phyloP scores from a whole-genome alignment of 1,140 invertebrate species.

The Pentalonia nigronervosa region DNA sequence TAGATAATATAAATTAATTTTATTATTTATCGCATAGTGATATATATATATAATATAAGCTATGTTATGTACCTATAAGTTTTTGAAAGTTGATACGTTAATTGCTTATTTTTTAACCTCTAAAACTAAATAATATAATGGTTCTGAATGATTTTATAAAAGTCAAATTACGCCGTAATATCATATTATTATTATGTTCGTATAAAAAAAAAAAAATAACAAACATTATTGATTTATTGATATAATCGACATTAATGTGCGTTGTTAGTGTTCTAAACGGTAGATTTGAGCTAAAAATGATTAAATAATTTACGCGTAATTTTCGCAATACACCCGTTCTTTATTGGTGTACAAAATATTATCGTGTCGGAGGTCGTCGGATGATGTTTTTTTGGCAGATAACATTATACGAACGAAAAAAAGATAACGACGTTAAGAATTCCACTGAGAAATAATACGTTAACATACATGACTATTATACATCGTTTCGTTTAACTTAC shows the following conservation, averaged over 20 bases:
- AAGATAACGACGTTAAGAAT: background rate
- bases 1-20: background rate
- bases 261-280: background rate
- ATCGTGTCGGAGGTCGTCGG: background rate
- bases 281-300: background rate
- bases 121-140: background rate
- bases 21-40: background rate
- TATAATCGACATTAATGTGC: background rate
- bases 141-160: background rate
- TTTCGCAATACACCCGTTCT: background rate
- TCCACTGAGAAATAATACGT: background rate
- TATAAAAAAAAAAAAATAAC: background rate
- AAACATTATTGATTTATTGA: background rate
- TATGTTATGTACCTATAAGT: background rate
- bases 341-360: background rate
- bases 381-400: background rate
- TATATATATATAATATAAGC: too few species aligned
- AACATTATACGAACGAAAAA: background rate
- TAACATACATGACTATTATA: background rate
- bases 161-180: background rate
- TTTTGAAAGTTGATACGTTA: background rate
- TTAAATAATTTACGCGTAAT: background rate
- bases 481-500: background rate
- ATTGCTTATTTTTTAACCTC: constrained; percentile 6
- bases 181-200: background rate